phyloP scores from a whole-genome alignment of 2,888 invertebrate genomes.

The Caenorhabditis doughertyi region DNA sequence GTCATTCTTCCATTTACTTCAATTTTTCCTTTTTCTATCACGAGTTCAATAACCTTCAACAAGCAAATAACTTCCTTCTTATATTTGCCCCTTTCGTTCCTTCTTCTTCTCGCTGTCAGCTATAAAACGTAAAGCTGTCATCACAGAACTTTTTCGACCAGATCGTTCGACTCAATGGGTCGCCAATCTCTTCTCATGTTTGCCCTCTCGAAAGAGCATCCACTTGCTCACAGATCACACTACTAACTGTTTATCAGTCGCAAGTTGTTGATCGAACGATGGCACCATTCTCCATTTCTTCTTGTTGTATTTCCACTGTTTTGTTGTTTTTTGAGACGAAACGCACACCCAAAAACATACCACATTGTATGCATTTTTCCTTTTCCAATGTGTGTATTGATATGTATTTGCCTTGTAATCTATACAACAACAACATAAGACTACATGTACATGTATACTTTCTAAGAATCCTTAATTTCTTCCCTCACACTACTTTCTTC shows the following conservation, averaged over 20 bases:
- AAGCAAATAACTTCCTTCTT: conserved; percentile 31
- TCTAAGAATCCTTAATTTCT: neutral
- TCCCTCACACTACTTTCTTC: conserved; percentile 18
- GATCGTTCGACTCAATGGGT: conserved; percentile 41
- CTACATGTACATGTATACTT: conserved; percentile 22
- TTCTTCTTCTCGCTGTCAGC: conserved; percentile 42
- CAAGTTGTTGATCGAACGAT: neutral
- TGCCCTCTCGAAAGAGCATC: conserved; percentile 42
- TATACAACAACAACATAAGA: conserved; percentile 37
- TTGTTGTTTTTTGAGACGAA: conserved; percentile 14
- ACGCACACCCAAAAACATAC: conserved; percentile 37
- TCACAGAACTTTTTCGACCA: conserved; percentile 51
- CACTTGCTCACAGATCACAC: conserved; percentile 44
- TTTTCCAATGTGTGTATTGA: conserved; percentile 20
- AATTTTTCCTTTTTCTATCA: neutral
- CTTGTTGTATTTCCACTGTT: neutral
- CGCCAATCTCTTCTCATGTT: conserved; percentile 23
- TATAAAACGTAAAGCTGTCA: conserved; percentile 57
- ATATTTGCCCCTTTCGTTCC: conserved; percentile 22
- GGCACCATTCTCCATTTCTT: conserved; percentile 12
- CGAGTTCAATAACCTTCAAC: conserved; percentile 39
- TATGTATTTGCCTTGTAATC: conserved; percentile 40
- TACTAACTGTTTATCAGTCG: conserved; percentile 50
- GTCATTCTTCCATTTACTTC: conserved; percentile 14
- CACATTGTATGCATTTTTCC: conserved; percentile 45